A percentile compares a stretch with the other conserved stretches of the same genome.
Evolutionary conservation across 1,140 invertebrate species (phyloP).

Genomic region (Penaeus vannamei): DNA sequence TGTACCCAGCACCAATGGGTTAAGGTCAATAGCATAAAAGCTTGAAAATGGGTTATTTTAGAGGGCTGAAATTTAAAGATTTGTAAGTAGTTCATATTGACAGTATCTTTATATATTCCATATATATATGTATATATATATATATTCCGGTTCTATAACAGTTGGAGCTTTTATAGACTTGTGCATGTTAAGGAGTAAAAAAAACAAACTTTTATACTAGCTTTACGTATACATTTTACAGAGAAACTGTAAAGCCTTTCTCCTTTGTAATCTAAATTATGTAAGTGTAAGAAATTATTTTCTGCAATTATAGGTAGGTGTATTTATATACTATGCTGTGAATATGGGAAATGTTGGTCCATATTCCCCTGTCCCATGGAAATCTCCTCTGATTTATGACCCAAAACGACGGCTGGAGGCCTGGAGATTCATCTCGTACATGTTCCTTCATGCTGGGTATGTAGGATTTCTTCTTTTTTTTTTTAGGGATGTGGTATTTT

Average conservation of each 20-base stretch:
- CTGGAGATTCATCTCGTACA: conserved; percentile 76
- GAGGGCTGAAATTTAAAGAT: no score
- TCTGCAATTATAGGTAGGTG: conserved; percentile 55
- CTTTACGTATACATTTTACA: no score
- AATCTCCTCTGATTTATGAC: conserved; percentile 74
- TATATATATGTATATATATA: no score
- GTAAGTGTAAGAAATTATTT: background rate
- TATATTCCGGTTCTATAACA: no score
- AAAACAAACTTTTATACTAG: no score
- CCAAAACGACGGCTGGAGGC: conserved; percentile 74
- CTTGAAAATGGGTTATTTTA: no score
- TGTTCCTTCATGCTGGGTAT: conserved; percentile 76
- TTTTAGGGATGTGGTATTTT: background rate
- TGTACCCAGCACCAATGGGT: no score
- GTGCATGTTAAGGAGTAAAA: no score
- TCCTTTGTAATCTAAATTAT: background rate
- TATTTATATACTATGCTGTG: conserved; percentile 65
- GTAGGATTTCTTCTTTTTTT: conserved; percentile 31
- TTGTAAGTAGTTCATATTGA: no score
- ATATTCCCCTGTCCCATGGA: conserved; percentile 61
- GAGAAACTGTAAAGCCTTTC: background rate
- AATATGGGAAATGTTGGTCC: conserved; percentile 59
- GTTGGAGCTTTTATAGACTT: no score
- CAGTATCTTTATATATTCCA: no score
- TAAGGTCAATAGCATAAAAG: no score